These are phyloP conservation scores for Drosophila mayaguana DNA, from an alignment of 2,888 invertebrate species.

Conservation along the genomic window DNA sequence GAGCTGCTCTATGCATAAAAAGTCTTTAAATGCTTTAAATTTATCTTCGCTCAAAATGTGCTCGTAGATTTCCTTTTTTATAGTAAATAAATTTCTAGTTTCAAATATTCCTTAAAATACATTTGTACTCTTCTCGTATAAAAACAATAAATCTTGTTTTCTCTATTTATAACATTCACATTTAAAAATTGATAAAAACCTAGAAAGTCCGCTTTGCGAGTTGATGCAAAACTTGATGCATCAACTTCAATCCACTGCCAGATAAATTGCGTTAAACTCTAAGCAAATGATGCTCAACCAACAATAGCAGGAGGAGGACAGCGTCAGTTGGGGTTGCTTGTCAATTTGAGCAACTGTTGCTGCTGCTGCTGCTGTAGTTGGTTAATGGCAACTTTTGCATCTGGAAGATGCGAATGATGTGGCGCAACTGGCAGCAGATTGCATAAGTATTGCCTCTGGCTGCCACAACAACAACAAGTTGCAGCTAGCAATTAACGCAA, in stretches of 20 bases:
- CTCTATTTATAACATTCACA: not conserved
- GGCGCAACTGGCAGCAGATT: constrained; percentile 28
- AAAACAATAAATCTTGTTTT: not conserved
- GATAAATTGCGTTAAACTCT: constrained; percentile 1
- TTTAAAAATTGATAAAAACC: not conserved
- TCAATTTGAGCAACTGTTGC: constrained; percentile 18
- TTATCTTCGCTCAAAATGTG: no score
- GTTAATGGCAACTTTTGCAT: constrained; percentile 46
- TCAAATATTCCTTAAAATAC: not conserved
- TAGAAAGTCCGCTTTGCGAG: not conserved
- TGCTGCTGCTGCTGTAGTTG: not conserved
- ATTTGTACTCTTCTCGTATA: not conserved
- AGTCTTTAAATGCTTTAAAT: no score
- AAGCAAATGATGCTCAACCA: constrained; percentile 35
- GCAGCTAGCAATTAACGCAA: constrained; percentile 46
- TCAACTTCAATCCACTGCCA: constrained; percentile 11
- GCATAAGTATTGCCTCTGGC: constrained; percentile 41
- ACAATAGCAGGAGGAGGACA: constrained; percentile 13
- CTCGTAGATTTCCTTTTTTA: no score
- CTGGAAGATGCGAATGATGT: constrained; percentile 25
- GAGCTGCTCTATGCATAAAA: no score
- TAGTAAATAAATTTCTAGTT: no score
- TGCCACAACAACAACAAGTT: constrained; percentile 2
- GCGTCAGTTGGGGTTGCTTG: constrained; percentile 7
- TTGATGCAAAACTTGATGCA: constrained; percentile 9